A percentile compares a stretch with the other conserved stretches of the same genome.
Conservation (phyloP, 1,140 invertebrate genomes). For the Brachionus manjavacas region DNA sequence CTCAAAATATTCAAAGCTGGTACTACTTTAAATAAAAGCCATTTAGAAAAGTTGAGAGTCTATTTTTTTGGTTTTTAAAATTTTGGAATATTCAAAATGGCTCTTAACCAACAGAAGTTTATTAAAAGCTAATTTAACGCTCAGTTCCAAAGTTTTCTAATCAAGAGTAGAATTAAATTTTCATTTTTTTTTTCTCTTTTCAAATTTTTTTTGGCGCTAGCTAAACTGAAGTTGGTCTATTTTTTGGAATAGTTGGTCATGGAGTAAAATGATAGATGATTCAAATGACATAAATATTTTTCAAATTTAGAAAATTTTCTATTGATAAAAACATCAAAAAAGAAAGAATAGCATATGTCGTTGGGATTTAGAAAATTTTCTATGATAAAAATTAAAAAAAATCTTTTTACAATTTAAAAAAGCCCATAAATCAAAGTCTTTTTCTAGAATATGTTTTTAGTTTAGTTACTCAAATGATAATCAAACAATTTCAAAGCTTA, state of each 20-base stretch:
- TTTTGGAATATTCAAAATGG: background rate
- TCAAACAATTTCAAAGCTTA: background rate
- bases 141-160: background rate
- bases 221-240: background rate
- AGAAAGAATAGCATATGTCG: background rate
- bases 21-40: background rate
- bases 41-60: background rate
- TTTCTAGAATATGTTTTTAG: background rate
- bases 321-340: background rate
- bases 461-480: background rate
- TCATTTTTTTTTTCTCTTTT: background rate
- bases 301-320: background rate
- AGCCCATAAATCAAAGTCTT: background rate
- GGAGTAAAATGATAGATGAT: background rate
- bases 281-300: background rate
- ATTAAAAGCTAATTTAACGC: background rate
- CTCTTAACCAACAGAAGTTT: background rate
- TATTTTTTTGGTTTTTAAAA: background rate
- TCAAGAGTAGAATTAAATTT: background rate
- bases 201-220: background rate
- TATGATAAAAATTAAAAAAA: background rate
- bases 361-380: background rate
- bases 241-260: background rate
- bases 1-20: background rate
- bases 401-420: background rate